Conservation (phyloP, 2,797 vertebrate genomes). For the Onychomys torridus region DNA sequence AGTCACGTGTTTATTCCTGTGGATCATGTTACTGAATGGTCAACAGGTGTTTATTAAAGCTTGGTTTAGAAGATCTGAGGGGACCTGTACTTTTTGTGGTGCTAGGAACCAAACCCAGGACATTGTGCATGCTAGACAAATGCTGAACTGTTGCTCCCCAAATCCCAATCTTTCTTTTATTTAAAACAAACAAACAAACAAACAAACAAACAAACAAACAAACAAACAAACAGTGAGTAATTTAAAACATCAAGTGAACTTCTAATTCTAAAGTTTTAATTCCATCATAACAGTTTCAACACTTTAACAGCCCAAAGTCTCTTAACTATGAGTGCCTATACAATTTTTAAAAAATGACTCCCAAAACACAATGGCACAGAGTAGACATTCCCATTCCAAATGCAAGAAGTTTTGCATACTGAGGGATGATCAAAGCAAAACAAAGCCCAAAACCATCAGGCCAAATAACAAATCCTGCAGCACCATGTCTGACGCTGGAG, state of each 20-base stretch:
- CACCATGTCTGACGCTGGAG: too few relatives aligned
- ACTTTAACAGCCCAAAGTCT: neutral
- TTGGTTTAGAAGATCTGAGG: neutral
- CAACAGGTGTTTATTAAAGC: neutral
- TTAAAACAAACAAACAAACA: too few relatives aligned
- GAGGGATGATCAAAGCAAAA: neutral
- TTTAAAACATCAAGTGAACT: slow-evolving; percentile 5
- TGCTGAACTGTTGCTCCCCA: neutral
- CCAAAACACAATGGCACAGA: neutral
- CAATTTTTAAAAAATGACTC: neutral
- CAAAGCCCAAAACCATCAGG: neutral
- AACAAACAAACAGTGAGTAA: neutral
- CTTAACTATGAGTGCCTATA: neutral
- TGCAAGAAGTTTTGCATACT: neutral
- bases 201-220: neutral
- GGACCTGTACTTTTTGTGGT: neutral
- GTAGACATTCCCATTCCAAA: neutral
- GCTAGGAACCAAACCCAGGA: neutral
- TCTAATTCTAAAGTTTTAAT: slow-evolving; percentile 39
- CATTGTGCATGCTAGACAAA: neutral
- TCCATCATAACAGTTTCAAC: neutral
- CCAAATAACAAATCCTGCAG: neutral
- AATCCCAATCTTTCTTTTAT: neutral
- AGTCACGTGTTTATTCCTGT: neutral
- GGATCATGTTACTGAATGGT: neutral